Conservation (phyloP, 2,113 vertebrate species). For the Lonchura striata region DNA sequence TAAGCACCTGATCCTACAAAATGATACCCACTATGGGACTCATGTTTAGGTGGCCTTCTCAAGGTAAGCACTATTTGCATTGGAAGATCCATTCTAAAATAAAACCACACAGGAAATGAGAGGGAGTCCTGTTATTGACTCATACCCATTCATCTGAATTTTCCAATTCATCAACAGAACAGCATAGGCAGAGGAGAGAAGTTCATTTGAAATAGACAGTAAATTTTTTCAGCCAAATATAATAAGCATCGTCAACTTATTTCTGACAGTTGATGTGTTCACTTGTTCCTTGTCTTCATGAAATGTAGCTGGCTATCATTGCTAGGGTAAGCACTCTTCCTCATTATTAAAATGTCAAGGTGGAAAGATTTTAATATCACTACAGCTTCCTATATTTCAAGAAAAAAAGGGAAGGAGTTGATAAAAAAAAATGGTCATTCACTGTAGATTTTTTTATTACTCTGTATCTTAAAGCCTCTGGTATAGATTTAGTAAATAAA, state of each 20-base stretch:
- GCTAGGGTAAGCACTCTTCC: conserved; percentile 6
- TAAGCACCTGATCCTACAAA: conserved; percentile 14
- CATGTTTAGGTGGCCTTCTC: neutral
- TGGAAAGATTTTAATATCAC: conserved; percentile 4
- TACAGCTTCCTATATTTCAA: neutral
- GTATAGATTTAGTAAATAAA: conserved; percentile 39
- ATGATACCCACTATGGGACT: neutral
- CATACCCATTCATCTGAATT: neutral
- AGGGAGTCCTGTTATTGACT: neutral
- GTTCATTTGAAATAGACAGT: neutral
- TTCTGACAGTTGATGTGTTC: neutral
- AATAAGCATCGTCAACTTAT: neutral
- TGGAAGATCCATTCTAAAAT: neutral
- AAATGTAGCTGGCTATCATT: neutral
- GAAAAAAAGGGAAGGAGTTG: neutral
- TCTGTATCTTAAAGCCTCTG: conserved; percentile 22
- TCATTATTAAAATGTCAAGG: conserved; percentile 33
- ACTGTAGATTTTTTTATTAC: conserved; percentile 6
- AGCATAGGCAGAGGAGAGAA: conserved; percentile 14
- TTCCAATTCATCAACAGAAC: neutral
- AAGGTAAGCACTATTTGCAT: neutral
- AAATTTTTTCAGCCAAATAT: neutral
- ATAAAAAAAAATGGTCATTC: conserved; percentile 38
- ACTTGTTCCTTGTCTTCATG: neutral
- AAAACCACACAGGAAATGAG: neutral